Evolutionary conservation across 2,113 vertebrate species (phyloP).

Genomic region (Hippocampus barbouri): DNA sequence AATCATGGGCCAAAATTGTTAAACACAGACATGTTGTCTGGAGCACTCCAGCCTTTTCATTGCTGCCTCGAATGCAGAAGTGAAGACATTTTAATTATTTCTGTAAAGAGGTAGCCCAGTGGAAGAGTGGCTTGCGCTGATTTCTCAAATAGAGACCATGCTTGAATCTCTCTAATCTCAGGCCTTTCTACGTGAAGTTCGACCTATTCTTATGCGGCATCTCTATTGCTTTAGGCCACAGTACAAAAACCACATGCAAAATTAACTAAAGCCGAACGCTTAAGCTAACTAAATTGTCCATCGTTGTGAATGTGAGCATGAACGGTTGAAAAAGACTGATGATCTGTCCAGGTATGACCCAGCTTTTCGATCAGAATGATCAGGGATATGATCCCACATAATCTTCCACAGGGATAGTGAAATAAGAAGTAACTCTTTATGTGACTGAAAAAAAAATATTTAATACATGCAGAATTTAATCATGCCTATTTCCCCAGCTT

Average conservation of each 20-base stretch:
- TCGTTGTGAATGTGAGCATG: neutral
- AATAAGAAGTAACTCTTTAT: neutral
- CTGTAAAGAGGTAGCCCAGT: neutral
- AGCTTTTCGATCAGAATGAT: neutral
- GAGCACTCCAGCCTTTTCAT: conserved; percentile 4
- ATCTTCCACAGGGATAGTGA: neutral
- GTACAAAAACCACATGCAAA: neutral
- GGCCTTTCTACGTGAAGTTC: neutral
- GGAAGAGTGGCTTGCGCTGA: neutral
- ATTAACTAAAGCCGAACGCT: neutral
- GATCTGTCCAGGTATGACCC: neutral
- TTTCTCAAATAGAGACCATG: neutral
- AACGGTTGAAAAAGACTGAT: neutral
- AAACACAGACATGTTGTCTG: conserved; percentile 27
- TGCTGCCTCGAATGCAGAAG: conserved; percentile 12
- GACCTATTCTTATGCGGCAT: neutral
- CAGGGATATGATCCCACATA: neutral
- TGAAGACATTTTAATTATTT: conserved; percentile 16
- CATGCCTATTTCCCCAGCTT: conserved; percentile 9
- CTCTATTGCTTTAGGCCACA: neutral
- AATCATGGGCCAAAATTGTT: conserved; percentile 43
- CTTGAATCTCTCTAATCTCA: neutral
- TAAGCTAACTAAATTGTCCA: too few species aligned
- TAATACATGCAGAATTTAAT: conserved; percentile 17
- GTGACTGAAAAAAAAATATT: neutral